These are phyloP conservation scores for Noctua fimbriata DNA, from an alignment of 2,888 invertebrate species.

Conservation along the genomic window DNA sequence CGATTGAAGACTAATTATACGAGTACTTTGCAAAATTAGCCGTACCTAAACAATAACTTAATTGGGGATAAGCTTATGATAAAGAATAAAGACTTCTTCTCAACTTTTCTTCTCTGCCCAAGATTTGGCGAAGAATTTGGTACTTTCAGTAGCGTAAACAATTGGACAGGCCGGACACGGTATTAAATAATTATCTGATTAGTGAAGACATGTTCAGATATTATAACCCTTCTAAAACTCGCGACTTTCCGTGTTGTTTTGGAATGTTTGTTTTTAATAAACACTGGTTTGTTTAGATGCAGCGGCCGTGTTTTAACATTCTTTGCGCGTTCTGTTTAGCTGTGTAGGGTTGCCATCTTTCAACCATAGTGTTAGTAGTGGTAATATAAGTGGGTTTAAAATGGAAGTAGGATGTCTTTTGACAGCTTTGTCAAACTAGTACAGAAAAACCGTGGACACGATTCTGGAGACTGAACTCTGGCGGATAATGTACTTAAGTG, in stretches of 20 bases:
- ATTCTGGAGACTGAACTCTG: background rate
- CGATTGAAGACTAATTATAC: background rate
- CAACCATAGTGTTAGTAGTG: background rate
- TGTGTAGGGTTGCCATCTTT: constrained; percentile 43
- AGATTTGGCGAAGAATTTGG: background rate
- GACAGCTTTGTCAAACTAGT: background rate
- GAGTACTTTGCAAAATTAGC: background rate
- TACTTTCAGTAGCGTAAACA: background rate
- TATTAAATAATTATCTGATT: too few species aligned
- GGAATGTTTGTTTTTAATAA: constrained; percentile 65
- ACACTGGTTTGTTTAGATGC: constrained; percentile 67
- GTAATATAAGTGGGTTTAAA: background rate
- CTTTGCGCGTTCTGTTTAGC: constrained; percentile 52
- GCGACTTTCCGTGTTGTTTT: constrained; percentile 53
- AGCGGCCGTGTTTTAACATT: constrained; percentile 66
- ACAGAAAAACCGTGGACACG: background rate
- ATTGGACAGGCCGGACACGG: background rate
- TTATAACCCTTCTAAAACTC: constrained; percentile 5
- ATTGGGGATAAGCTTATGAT: background rate
- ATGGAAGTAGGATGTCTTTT: background rate
- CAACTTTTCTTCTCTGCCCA: background rate
- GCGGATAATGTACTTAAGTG: too few species aligned
- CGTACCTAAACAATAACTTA: background rate
- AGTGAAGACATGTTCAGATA: constrained; percentile 22
- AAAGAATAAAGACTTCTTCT: background rate